Percentiles rank a stretch among this genome's conserved stretches.
phyloP scores from a whole-genome alignment of 2,797 vertebrate genomes.

The Babyrousa celebensis region DNA sequence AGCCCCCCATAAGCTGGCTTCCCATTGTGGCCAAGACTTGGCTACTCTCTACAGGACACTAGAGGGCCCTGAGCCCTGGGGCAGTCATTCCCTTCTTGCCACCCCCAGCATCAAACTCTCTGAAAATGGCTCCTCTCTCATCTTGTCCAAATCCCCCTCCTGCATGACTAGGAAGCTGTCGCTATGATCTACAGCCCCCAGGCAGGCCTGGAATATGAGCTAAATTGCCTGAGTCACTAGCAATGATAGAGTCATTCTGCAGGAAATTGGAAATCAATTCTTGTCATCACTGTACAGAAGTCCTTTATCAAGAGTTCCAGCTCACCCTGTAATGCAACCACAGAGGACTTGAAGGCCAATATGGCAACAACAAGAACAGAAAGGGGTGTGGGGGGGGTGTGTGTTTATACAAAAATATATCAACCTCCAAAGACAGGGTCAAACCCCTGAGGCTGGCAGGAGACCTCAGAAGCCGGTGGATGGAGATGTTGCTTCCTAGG shows the following conservation, averaged over 20 bases:
- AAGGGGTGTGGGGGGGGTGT: fast-evolving
- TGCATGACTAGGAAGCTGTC: constrained; percentile 93
- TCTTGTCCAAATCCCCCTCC: constrained; percentile 91
- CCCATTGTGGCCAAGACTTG: fast-evolving
- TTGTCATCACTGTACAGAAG: constrained; percentile 95
- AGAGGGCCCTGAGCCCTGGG: neutral
- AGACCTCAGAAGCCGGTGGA: neutral
- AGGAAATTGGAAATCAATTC: constrained; percentile 99
- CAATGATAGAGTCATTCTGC: constrained; percentile 96
- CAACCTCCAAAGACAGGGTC: neutral
- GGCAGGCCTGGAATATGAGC: constrained; percentile 93
- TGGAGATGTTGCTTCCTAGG: neutral
- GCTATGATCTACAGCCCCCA: constrained; percentile 94
- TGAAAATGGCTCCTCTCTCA: constrained; percentile 89
- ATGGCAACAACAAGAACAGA: constrained; percentile 65
- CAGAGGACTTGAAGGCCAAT: constrained; percentile 82
- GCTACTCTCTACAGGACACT: neutral
- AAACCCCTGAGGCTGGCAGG: neutral
- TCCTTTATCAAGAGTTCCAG: constrained; percentile 92
- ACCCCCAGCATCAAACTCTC: constrained; percentile 80
- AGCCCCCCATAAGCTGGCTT: neutral
- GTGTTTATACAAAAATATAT: neutral
- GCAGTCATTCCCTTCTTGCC: neutral
- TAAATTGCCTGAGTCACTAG: constrained; percentile 96
- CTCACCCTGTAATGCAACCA: constrained; percentile 88